Evolutionary conservation across 2,888 invertebrate species (phyloP).

Genomic region (Julus scanicus): DNA sequence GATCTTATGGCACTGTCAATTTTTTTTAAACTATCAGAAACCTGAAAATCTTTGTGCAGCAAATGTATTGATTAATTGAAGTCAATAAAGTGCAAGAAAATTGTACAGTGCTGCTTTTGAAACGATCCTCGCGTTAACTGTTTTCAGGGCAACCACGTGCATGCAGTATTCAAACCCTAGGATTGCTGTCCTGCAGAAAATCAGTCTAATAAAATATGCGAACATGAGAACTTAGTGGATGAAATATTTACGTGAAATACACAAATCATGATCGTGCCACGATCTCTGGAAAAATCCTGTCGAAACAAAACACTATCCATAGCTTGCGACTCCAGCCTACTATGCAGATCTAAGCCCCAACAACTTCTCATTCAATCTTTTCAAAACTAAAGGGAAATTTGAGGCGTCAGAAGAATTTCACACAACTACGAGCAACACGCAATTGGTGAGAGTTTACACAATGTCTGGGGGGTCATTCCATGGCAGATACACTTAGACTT

Average conservation of each 20-base stretch:
- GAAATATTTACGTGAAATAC: conserved; percentile 45
- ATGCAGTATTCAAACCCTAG: background rate
- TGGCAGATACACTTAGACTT: background rate
- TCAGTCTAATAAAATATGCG: background rate
- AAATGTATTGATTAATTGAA: too few species aligned
- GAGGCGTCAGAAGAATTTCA: conserved; percentile 37
- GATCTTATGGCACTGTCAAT: too few species aligned
- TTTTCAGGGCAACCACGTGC: background rate
- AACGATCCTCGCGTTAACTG: background rate
- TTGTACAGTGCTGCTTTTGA: too few species aligned
- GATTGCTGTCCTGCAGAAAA: conserved; percentile 36
- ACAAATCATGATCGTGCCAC: conserved; percentile 31
- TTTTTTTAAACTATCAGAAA: too few species aligned
- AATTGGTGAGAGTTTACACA: conserved; percentile 8
- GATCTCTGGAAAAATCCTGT: conserved; percentile 45
- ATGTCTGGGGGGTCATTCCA: conserved; percentile 1
- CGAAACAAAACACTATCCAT: conserved; percentile 39
- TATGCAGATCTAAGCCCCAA: conserved; percentile 30
- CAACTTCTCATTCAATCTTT: conserved; percentile 44
- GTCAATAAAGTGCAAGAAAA: too few species aligned
- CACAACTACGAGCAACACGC: conserved; percentile 40
- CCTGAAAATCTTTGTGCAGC: too few species aligned
- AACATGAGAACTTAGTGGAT: conserved; percentile 14
- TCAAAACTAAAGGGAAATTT: conserved; percentile 43
- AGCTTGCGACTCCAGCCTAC: conserved; percentile 42